These are phyloP conservation scores for Numenius arquata DNA, from an alignment of 2,113 vertebrate species.

Conservation along the genomic window DNA sequence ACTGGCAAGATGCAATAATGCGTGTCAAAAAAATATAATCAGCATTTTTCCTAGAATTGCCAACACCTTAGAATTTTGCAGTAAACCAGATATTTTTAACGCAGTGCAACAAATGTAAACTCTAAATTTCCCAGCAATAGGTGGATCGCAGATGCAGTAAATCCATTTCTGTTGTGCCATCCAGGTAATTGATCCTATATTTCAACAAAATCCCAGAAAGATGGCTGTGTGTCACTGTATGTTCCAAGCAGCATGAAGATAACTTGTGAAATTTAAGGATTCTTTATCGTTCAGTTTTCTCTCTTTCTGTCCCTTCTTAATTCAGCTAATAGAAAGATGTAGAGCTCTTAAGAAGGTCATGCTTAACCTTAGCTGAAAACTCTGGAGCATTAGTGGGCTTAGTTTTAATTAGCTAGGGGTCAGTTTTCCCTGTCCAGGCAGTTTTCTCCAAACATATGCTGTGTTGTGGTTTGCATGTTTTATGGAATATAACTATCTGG, in stretches of 20 bases:
- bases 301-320: not conserved
- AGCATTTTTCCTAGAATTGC: not conserved
- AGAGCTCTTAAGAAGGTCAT: not conserved
- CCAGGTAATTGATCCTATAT: not conserved
- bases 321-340: not conserved
- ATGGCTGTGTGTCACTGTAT: not conserved
- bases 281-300: not conserved
- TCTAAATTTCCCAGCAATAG: not conserved
- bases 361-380: not conserved
- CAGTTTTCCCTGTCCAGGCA: not conserved
- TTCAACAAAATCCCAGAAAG: not conserved
- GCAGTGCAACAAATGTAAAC: not conserved
- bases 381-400: not conserved
- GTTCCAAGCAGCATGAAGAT: not conserved
- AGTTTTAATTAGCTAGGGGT: not conserved
- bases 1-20: not conserved
- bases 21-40: not conserved
- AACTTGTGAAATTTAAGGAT: not conserved
- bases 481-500: not conserved
- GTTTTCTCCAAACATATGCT: not conserved
- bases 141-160: not conserved
- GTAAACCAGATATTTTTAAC: not conserved
- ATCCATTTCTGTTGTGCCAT: not conserved
- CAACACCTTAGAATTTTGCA: not conserved
- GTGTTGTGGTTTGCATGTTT: not conserved